These are phyloP conservation scores for Hydra vulgaris DNA, from an alignment of 30 jellyfish, hydroid and myxozoan genomes.

Conservation along the genomic window DNA sequence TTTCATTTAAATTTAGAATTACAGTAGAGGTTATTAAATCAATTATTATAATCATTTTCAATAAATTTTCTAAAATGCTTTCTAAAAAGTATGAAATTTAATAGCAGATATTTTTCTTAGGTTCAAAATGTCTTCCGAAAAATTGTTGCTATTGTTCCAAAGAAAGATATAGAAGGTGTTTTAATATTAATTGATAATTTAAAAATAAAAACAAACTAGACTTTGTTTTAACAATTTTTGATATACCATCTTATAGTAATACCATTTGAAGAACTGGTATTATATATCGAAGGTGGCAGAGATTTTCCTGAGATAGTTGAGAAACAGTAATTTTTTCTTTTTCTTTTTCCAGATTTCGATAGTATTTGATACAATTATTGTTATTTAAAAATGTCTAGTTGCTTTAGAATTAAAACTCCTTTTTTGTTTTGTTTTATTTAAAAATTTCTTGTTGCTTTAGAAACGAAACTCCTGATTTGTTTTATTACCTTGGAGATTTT, in stretches of 20 bases:
- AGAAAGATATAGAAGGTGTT: conserved; percentile 77
- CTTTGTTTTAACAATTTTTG: not conserved
- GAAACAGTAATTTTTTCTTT: not conserved
- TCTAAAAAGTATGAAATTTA: too few species aligned
- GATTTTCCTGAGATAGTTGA: conserved; percentile 32
- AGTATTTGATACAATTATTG: not conserved
- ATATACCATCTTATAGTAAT: conserved; percentile 27
- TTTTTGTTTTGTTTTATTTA: not conserved
- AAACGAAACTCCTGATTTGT: conserved; percentile 50
- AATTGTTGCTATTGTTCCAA: conserved; percentile 72
- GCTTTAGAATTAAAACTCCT: not conserved
- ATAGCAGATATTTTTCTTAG: not conserved
- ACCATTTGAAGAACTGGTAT: conserved; percentile 57
- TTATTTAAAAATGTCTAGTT: not conserved
- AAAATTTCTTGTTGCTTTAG: conserved; percentile 16
- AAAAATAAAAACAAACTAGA: too few species aligned
- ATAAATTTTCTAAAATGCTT: too few species aligned
- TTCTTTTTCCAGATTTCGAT: not conserved
- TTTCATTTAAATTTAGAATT: not conserved
- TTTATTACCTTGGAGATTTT: conserved; percentile 81
- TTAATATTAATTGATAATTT: too few species aligned
- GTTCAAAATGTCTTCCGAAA: conserved; percentile 64
- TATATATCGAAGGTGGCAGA: conserved; percentile 54
- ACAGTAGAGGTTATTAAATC: not conserved
- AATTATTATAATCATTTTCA: too few species aligned